Conservation (phyloP, 2,797 vertebrate species). For the Gobionotothen gibberifrons region DNA sequence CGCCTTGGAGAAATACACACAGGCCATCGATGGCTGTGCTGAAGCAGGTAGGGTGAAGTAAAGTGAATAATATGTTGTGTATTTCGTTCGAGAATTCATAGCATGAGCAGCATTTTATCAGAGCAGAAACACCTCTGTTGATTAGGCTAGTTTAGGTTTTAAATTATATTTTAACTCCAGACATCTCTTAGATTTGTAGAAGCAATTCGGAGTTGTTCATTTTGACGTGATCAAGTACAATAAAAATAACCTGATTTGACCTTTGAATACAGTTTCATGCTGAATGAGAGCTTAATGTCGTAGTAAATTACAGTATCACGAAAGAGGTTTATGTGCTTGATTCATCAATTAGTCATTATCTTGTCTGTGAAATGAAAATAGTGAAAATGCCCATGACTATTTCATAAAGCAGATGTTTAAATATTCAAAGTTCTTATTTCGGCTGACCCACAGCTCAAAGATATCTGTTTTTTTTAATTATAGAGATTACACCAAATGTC, state of each 20-base stretch:
- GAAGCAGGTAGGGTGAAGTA: slow-evolving; percentile 80
- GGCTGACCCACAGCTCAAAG: background rate
- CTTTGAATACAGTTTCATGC: background rate
- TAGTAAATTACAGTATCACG: background rate
- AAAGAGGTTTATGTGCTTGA: background rate
- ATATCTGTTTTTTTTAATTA: background rate
- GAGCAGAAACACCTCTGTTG: background rate
- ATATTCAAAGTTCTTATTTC: background rate
- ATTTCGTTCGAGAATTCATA: background rate
- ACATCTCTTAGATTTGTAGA: background rate
- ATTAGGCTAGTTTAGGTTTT: background rate
- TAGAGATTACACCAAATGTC: background rate
- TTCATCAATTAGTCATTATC: background rate
- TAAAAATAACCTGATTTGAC: background rate
- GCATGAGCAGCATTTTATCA: background rate
- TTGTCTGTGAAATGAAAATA: background rate
- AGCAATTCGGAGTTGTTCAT: background rate
- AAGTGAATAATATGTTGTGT: slow-evolving; percentile 5
- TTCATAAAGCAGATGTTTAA: background rate
- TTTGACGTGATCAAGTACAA: background rate
- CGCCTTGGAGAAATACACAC: slow-evolving; percentile 88
- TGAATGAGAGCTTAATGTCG: background rate
- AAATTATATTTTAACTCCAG: background rate
- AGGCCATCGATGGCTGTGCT: slow-evolving; percentile 87
- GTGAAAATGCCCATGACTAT: background rate